Evolutionary conservation across 2,797 vertebrate genomes (phyloP).

Genomic region (Ispidina picta): DNA sequence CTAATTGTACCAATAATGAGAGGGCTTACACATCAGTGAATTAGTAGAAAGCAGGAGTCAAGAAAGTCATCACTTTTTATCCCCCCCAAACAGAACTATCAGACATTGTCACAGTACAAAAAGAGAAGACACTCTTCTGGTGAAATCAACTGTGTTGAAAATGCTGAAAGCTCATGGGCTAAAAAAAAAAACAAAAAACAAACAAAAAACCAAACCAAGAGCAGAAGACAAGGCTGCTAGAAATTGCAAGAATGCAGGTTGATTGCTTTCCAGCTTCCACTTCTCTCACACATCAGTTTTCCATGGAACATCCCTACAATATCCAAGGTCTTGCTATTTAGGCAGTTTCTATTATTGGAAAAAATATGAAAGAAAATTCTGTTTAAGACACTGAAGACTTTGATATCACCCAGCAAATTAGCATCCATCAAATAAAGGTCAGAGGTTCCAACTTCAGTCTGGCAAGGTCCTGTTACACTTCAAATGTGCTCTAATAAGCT

Average conservation of each 20-base stretch:
- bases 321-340: not conserved
- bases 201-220: not conserved
- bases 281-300: not conserved
- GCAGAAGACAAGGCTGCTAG: not conserved
- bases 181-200: too few relatives aligned
- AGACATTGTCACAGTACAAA: not conserved
- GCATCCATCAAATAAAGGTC: not conserved
- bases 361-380: not conserved
- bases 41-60: not conserved
- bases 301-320: not conserved
- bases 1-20: not conserved
- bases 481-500: not conserved
- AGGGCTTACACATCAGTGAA: not conserved
- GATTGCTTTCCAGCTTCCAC: not conserved
- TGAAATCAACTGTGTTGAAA: not conserved
- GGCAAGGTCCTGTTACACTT: not conserved
- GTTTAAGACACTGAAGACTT: not conserved
- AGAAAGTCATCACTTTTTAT: not conserved
- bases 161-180: not conserved
- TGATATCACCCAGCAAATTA: not conserved
- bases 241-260: not conserved
- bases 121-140: not conserved
- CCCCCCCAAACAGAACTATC: not conserved
- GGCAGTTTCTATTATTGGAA: not conserved
- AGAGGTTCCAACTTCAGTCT: not conserved